Evolutionary conservation across 2,113 vertebrate genomes (phyloP), one percentile per base, ranked within the genome.

Genomic region (Corythornis cristatus): DNA sequence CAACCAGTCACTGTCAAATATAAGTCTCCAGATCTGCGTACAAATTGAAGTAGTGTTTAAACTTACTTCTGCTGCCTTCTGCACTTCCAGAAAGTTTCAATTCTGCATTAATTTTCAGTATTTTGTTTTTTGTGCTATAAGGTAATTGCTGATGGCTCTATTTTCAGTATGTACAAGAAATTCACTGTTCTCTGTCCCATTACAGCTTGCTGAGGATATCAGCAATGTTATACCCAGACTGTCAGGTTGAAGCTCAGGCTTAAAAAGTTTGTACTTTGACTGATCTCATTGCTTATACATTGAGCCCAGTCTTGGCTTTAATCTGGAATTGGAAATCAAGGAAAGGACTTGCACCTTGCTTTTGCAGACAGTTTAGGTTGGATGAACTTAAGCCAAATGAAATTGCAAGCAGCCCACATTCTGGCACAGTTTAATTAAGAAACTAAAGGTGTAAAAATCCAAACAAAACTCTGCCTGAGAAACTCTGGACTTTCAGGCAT

Each of bases 371-470:
- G 73, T 72, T 94, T 88, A 88, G 71, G 87, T 8, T 88, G 82
- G 60, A 93, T 94, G 89, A 95, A 67, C 25, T 89, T 83, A 80
- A n/a, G 92, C 94, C 94, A 96, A 96, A 96, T 94, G 71, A 91
- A 96, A 96, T 88, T 95, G 93, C 81, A 92, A 74, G 56, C 76
- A 86, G 43, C 62, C 43, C 62, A 86, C 48, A 86, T 84, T 79
- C 70, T 95, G 84, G 66, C 88, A 88, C n/a, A 35, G 88, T 80
- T 88, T 91, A 92, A 94, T 86, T 90, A 89, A 91, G 92, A 80
- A 89, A 86, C 75, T 83, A 64, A 95, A 88, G 74, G 70, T 60
- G 22, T 43, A 77, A 85, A 94, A 51, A 28, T 83, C 25, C 72
- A 94, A 56, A 17, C 20, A 25, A 93, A 83, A 80, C 20, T 67